These are phyloP conservation scores for Syngnathoides biaculeatus DNA, from an alignment of 2,113 vertebrate genomes.

Conservation along the genomic window DNA sequence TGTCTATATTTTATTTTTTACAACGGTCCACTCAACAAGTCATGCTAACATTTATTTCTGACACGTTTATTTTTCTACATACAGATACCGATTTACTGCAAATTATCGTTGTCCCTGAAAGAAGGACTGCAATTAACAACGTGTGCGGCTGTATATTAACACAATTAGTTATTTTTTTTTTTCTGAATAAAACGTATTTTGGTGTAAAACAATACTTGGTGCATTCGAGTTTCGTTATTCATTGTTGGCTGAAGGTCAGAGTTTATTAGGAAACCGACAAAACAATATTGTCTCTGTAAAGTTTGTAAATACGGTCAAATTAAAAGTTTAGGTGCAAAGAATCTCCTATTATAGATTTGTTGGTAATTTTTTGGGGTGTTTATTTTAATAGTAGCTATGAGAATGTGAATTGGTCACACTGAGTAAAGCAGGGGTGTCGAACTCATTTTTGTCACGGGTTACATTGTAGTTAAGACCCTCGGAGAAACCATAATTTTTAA, in stretches of 20 bases:
- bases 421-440: too few species aligned
- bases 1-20: constrained; percentile 18
- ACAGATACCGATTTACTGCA: constrained; percentile 27
- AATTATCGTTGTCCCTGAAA: constrained; percentile 19
- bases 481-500: too few species aligned
- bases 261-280: too few species aligned
- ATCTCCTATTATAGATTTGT: too few species aligned
- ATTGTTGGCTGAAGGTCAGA: background rate
- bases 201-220: constrained; percentile 25
- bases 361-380: too few species aligned
- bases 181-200: constrained; percentile 51
- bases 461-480: too few species aligned
- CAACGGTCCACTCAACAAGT: constrained; percentile 9
- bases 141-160: constrained; percentile 39
- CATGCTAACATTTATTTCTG: constrained; percentile 1
- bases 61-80: constrained; percentile 28
- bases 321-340: too few species aligned
- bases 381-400: too few species aligned
- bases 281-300: too few species aligned
- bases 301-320: too few species aligned
- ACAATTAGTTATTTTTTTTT: constrained; percentile 40
- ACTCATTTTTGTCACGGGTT: too few species aligned
- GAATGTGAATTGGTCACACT: too few species aligned
- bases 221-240: constrained; percentile 8
- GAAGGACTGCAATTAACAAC: constrained; percentile 17